phyloP scores from a whole-genome alignment of 2,113 vertebrate species.

The Microtus richardsoni region DNA sequence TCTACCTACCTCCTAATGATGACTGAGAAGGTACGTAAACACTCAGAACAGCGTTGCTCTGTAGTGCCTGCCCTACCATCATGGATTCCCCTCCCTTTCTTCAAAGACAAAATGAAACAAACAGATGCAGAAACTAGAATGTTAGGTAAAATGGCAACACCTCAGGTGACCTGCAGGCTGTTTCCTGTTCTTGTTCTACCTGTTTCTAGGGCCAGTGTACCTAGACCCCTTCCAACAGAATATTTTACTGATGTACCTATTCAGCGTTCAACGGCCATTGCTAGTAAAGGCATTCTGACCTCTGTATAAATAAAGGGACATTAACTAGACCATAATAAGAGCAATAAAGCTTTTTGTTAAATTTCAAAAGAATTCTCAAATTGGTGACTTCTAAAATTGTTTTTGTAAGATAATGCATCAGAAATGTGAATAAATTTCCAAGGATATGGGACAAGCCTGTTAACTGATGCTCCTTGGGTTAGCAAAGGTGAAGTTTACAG shows the following conservation, averaged over 20 bases:
- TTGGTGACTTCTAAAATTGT: neutral
- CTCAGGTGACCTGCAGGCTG: neutral
- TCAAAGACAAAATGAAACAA: neutral
- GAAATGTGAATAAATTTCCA: neutral
- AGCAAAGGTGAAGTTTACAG: neutral
- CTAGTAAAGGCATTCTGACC: neutral
- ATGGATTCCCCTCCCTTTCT: neutral
- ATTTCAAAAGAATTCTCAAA: constrained; percentile 7
- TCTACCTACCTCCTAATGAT: neutral
- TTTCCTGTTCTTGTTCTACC: neutral
- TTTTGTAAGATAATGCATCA: neutral
- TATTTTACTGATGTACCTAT: neutral
- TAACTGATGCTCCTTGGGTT: neutral
- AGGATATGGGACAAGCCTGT: neutral
- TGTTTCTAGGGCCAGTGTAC: too few relatives aligned
- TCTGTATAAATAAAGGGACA: neutral
- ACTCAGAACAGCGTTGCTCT: neutral
- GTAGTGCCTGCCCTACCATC: neutral
- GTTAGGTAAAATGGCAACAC: neutral
- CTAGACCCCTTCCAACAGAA: neutral
- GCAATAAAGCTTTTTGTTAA: neutral
- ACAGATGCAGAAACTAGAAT: neutral
- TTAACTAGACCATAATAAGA: neutral
- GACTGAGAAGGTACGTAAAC: neutral
- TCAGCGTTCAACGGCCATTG: neutral